Percentiles rank a stretch among this genome's conserved stretches.
These are phyloP conservation scores for Emydocephalus ijimae DNA, from an alignment of 2,113 vertebrate species.

Conservation along the genomic window DNA sequence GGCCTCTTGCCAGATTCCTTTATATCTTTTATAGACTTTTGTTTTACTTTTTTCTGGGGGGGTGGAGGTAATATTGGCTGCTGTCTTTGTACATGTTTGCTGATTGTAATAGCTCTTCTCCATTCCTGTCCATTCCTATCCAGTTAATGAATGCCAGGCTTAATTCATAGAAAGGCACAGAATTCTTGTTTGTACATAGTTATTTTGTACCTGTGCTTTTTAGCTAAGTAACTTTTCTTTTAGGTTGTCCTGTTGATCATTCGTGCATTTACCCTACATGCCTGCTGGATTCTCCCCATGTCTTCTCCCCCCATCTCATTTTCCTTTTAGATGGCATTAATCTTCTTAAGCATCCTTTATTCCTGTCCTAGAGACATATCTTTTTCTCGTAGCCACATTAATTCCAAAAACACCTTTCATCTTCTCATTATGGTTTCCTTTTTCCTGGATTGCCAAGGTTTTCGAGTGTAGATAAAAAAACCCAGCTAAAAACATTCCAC, in stretches of 20 bases:
- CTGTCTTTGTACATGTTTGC: neutral
- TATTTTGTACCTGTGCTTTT: neutral
- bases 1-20: neutral
- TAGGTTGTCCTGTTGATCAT: neutral
- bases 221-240: neutral
- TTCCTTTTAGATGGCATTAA: neutral
- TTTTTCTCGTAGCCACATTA: neutral
- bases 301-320: neutral
- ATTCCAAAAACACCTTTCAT: neutral
- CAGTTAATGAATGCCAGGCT: neutral
- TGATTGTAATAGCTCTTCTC: neutral
- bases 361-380: neutral
- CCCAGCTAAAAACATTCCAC: neutral
- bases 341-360: neutral
- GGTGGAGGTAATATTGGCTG: neutral
- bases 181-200: neutral
- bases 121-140: neutral
- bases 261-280: accelerated
- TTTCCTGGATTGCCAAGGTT: neutral
- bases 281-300: neutral
- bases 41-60: neutral
- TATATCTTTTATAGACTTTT: too few relatives aligned
- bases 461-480: neutral
- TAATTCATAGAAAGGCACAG: neutral
- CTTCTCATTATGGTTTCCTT: neutral